Base-by-base conservation (phyloP, 2,888 invertebrate genomes). In the Bhutanitis thaidina region DNA sequence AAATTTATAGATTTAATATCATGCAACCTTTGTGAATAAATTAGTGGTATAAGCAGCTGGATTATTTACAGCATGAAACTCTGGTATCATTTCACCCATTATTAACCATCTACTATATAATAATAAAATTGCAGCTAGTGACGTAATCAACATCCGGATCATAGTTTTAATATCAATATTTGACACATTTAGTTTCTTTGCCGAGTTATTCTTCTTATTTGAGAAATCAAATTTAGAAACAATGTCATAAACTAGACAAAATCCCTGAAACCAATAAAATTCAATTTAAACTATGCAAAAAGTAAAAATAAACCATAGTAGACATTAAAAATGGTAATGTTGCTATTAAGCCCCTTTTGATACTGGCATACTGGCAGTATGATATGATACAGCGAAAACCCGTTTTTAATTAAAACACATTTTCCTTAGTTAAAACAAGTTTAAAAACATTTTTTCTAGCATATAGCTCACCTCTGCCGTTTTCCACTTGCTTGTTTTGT, bases 31-130 rank as follows among this genome's bases (percentile, higher is more conserved):
- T 34, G 92, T 90, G 44, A 93, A 74, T 40, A 91, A 64, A 67
- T 84, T 89, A 35, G 93, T 84, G 56, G 93, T 90, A 81, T 96
- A 96, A 1, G 97, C 96, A 43, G 98, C 93, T 13, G 98, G 98
- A 88, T 99, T 99, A 79, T 99, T 98, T 61, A 93, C 93, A 45
- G 90, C 79, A 71, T 97, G 95, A 77, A 98, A 98, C 44, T 89
- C 91, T 8, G 97, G 98, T 48, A 93, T 90, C 52, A 91, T 90
- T 58, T 94, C 95, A 54, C 94, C 94, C 94, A 98, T 97, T 39
- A 97, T 78, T 70, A 89, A 89, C 82, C 95, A 93, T 65, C 98
- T 91, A 49, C 90, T 80, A 66, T 91, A 88, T 54, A 96, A 69
- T 35, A 95, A 78, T 9, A 89, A 52, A 27, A 91, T 54, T 38